These are phyloP conservation scores for Silvanus unidentatus DNA, from an alignment of 2,888 invertebrate species.

Conservation along the genomic window DNA sequence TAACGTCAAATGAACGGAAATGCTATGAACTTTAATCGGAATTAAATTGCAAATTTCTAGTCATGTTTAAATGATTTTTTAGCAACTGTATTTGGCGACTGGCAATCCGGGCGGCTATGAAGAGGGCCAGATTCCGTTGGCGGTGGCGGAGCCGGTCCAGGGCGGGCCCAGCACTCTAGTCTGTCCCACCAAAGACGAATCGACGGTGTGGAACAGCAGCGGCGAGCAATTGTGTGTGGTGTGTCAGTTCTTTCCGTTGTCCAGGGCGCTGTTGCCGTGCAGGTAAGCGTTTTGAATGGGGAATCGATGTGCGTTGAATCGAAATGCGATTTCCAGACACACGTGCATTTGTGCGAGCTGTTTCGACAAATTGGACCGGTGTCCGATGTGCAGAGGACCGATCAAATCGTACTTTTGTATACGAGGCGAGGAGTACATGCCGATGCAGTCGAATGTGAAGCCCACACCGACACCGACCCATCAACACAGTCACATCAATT, in stretches of 20 bases:
- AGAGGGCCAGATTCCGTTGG: constrained; percentile 49
- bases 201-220: constrained; percentile 51
- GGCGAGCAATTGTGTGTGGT: constrained; percentile 71
- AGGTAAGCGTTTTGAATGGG: constrained; percentile 32
- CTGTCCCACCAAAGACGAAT: constrained; percentile 45
- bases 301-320: not conserved
- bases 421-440: constrained; percentile 68
- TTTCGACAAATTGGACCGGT: constrained; percentile 73
- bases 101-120: constrained; percentile 57
- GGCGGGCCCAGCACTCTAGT: constrained; percentile 42
- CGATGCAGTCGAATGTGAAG: constrained; percentile 45
- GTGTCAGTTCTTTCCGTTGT: constrained; percentile 72
- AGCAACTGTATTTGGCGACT: constrained; percentile 74
- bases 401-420: constrained; percentile 82
- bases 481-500: constrained; percentile 41
- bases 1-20: too few relatives aligned
- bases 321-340: constrained; percentile 50
- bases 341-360: constrained; percentile 80
- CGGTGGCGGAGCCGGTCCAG: constrained; percentile 51
- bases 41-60: not conserved
- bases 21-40: constrained; percentile 32
- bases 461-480: constrained; percentile 33
- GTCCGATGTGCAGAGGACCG: constrained; percentile 80
- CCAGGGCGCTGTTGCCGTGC: constrained; percentile 77
- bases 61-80: not conserved